Conservation (phyloP, 2,797 vertebrate species). For the Rhadinocentrus ornatus region DNA sequence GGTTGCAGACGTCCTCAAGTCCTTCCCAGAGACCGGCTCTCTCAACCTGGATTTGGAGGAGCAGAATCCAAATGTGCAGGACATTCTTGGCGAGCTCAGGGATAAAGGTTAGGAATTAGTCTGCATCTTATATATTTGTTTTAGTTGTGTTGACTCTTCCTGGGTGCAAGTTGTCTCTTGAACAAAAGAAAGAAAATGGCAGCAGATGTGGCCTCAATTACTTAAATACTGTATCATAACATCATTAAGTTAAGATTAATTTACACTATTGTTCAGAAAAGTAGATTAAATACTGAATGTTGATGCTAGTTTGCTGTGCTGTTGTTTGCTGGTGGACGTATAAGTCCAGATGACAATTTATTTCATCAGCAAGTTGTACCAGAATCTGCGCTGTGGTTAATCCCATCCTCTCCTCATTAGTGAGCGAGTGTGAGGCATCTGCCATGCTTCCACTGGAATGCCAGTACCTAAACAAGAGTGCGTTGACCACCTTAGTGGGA, state of each 20-base stretch:
- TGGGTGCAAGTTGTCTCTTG: too few relatives aligned
- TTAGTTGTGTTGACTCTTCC: too few relatives aligned
- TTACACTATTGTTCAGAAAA: too few relatives aligned
- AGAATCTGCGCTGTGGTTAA: neutral
- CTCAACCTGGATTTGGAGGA: constrained; percentile 98
- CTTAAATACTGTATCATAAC: too few relatives aligned
- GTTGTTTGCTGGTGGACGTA: too few relatives aligned
- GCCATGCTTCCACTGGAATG: constrained; percentile 97
- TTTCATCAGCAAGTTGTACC: neutral
- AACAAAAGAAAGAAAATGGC: neutral
- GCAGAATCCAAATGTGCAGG: constrained; percentile 98
- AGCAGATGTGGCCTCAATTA: neutral
- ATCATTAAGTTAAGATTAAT: too few relatives aligned
- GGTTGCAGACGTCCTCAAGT: constrained; percentile 98
- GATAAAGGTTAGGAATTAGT: constrained; percentile 89
- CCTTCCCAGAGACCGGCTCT: constrained; percentile 96
- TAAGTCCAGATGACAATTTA: too few relatives aligned
- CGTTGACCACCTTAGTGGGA: constrained; percentile 93
- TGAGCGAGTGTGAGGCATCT: constrained; percentile 94
- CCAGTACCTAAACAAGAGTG: constrained; percentile 98
- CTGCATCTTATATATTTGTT: neutral
- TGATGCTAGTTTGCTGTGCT: too few relatives aligned
- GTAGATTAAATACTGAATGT: too few relatives aligned
- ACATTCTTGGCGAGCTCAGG: constrained; percentile 95
- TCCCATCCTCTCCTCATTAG: constrained; percentile 69